Conservation (phyloP, 2,888 invertebrate genomes). For the Dicranocentrus wangi region DNA sequence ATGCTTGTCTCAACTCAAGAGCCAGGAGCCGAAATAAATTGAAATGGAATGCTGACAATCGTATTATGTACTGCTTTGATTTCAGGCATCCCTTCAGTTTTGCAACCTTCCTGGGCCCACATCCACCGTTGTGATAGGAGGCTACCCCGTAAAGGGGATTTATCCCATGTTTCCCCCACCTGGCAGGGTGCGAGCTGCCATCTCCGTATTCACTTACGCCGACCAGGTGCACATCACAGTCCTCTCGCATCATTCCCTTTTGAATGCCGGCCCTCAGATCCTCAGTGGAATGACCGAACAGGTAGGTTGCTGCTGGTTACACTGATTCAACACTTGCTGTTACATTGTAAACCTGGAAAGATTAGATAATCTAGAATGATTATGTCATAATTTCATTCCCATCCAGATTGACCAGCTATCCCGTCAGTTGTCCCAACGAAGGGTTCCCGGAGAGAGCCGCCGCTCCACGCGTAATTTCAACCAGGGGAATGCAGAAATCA, state of each 20-base stretch:
- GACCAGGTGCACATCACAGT: constrained; percentile 77
- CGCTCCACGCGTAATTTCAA: constrained; percentile 74
- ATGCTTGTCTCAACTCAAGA: too few relatives aligned
- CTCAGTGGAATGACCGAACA: constrained; percentile 69
- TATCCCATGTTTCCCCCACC: constrained; percentile 77
- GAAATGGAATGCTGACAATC: too few relatives aligned
- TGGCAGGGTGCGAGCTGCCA: constrained; percentile 76
- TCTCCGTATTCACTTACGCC: constrained; percentile 77
- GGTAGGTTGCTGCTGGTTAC: constrained; percentile 40
- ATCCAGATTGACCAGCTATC: constrained; percentile 76
- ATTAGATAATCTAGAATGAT: too few relatives aligned
- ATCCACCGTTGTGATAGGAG: constrained; percentile 75
- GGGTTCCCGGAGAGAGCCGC: constrained; percentile 76
- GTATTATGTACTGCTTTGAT: constrained; percentile 21
- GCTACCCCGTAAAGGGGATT: constrained; percentile 74
- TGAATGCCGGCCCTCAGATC: constrained; percentile 66
- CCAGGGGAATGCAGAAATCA: constrained; percentile 74
- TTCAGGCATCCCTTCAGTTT: constrained; percentile 74
- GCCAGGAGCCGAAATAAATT: too few relatives aligned
- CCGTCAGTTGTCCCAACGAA: constrained; percentile 75
- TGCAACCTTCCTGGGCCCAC: constrained; percentile 77
- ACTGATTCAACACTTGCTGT: not conserved
- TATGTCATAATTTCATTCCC: too few relatives aligned
- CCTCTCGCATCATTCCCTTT: constrained; percentile 75
- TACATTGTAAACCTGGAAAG: too few relatives aligned